Percentiles rank a stretch among this genome's conserved stretches.
These are phyloP conservation scores for Hyles lineata DNA, from an alignment of 2,888 invertebrate species.

Conservation along the genomic window DNA sequence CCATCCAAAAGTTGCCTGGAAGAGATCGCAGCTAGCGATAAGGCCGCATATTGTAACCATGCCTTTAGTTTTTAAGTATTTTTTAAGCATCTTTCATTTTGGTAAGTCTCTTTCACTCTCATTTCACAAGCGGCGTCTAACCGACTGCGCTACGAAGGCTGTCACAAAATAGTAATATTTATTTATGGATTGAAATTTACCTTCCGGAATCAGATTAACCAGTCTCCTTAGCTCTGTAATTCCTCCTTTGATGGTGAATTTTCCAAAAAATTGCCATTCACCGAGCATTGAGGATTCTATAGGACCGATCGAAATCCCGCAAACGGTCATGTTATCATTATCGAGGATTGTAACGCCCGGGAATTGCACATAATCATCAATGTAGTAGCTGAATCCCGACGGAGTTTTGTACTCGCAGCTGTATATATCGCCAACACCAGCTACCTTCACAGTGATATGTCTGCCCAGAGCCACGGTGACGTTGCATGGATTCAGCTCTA, in stretches of 20 bases:
- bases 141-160: no score
- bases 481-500: constrained; percentile 42
- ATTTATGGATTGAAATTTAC: constrained; percentile 38
- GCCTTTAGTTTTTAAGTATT: no score
- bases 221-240: constrained; percentile 47
- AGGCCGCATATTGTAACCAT: no score
- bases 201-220: constrained; percentile 52
- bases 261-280: constrained; percentile 54
- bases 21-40: no score
- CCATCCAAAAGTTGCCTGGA: no score
- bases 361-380: constrained; percentile 26
- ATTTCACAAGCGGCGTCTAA: no score
- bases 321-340: constrained; percentile 35
- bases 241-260: constrained; percentile 48
- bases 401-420: constrained; percentile 47
- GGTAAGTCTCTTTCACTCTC: no score
- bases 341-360: constrained; percentile 44
- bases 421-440: constrained; percentile 42
- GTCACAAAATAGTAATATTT: no score
- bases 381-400: constrained; percentile 39
- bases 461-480: constrained; percentile 46
- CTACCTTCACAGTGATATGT: constrained; percentile 41
- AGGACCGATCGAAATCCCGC: constrained; percentile 48
- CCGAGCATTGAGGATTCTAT: constrained; percentile 49
- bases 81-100: no score